Evolutionary conservation across 2,797 vertebrate species (phyloP).

Genomic region (Crocodylus rhombifer): DNA sequence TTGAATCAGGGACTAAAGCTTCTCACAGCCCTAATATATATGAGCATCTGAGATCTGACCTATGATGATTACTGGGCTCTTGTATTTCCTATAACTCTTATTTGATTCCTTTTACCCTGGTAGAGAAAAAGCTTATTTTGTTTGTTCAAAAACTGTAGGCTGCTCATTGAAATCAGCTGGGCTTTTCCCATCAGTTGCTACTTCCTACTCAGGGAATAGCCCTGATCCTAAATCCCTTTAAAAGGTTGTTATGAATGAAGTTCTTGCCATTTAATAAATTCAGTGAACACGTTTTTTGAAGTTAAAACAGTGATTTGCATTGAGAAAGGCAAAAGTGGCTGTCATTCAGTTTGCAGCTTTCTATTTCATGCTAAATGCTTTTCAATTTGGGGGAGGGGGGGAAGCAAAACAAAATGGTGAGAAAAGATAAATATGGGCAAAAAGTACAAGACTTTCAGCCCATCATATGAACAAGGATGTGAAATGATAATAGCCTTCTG

Average conservation of each 20-base stretch:
- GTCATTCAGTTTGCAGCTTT: background rate
- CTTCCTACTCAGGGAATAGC: background rate
- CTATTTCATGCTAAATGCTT: background rate
- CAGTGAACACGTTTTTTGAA: background rate
- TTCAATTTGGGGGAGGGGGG: background rate
- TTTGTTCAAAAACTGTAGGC: conserved; percentile 6
- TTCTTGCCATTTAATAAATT: background rate
- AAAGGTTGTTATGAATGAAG: rapidly evolving
- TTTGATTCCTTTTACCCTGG: conserved; percentile 7
- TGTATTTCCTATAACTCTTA: background rate
- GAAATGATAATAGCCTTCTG: background rate
- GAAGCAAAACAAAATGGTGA: background rate
- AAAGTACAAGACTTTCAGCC: background rate
- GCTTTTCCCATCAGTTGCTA: background rate
- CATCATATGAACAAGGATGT: background rate
- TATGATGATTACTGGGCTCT: background rate
- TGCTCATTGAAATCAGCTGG: background rate
- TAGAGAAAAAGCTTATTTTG: background rate
- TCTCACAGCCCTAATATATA: too few relatives aligned
- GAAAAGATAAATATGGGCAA: background rate
- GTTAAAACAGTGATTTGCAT: background rate
- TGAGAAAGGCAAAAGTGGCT: background rate
- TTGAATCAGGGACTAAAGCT: too few relatives aligned
- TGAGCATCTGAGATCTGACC: background rate
- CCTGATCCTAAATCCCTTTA: background rate